Evolutionary conservation across 2,888 invertebrate genomes (phyloP), one percentile per base, ranked within the genome.

Genomic region (Caenorhabditis zanzibari): DNA sequence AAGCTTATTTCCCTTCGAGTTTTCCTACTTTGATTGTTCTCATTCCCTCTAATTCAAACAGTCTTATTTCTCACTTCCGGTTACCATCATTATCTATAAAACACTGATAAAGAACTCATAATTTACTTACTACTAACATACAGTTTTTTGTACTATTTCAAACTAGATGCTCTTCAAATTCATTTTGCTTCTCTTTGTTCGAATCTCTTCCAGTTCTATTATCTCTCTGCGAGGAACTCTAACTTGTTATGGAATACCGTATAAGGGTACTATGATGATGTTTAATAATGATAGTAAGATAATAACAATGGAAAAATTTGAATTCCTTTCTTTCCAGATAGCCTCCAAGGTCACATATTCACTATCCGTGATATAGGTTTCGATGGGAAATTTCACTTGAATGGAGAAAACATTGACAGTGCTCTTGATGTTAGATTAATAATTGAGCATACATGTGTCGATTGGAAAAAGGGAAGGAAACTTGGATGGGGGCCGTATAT

Each of bases 201-300:
- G 12, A 12, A 24, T 0, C 26, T 54, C 52, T 4, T 24, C 22
- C 10, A 22, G 14, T 12, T 26, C 24, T 10, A 16, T 63, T 24
- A 24, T 44, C 1, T 41, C 41, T 44, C 9, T 63, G 26, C 63
- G 24, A 24, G 63, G 63, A 63, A 44, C 44, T 9, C 9, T 63
- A 16, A 41, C 44, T n/a, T 63, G 63, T 26, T 63, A 44, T 44
- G 63, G 63, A 44, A 63, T 63, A 0, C 63, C 63, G 9, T 63
- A 9, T 16, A 16, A 16, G 5, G 63, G 44, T 16, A 47, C 9
- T 22, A 26, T 63, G 5, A 41, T 19, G 19, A 6, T 63, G 26
- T 24, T 63, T 3, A 63, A 16, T n/a, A 9, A 47, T 44, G 63
- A 47, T 1, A n/a, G 63, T 63, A n/a, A 26, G 44, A 38, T 12